Base-by-base conservation (phyloP, 2,797 vertebrate species). In the Monodelphis domestica region DNA sequence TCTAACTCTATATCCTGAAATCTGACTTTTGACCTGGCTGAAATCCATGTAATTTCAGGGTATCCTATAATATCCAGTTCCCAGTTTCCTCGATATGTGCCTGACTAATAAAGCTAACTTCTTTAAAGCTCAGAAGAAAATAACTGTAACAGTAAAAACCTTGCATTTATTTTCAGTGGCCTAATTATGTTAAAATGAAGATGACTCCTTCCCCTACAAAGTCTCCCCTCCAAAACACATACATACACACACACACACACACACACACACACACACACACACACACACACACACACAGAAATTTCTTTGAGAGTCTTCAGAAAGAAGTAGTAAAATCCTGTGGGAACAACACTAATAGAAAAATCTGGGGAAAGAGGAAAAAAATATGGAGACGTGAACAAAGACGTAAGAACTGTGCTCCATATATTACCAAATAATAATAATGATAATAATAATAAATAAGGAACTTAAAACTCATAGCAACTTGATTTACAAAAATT, bases 331-430 rank as follows among this genome's bases (percentile, higher is more conserved):
- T 45, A 38, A 78, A 17, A 78, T 45, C 12, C 89, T 54, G 21
- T 12, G 50, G 53, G 53, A 70, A 63, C 28, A 90, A 7, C 0
- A 21, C n/a, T 38, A 53, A 59, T 10, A 63, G 12, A 54, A 11
- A 59, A 54, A 2, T 10, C 53, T 14, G 4, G 17, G 2, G 15
- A 7, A 87, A 90, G 89, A 50, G 51, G 30, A 70, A 7, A 55
- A 88, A 52, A 54, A 28, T n/a, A 38, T 6, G 5, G 5, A 33
- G 6, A 29, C 26, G 3, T 12, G 21, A 2, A 28, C 17, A 52
- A 28, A 33, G 12, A 55, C 51, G 63, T 52, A 94, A 91, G 17
- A 94, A 91, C 38, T 93, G 50, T 29, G 93, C 88, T 84, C 92
- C 93, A 33, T 63, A 15, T n/a, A 63, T 63, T 63, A 14, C 30